A percentile compares a stretch with the other conserved stretches of the same genome.
Conservation (phyloP, 2,113 vertebrate genomes). For the Butorides virescens region DNA sequence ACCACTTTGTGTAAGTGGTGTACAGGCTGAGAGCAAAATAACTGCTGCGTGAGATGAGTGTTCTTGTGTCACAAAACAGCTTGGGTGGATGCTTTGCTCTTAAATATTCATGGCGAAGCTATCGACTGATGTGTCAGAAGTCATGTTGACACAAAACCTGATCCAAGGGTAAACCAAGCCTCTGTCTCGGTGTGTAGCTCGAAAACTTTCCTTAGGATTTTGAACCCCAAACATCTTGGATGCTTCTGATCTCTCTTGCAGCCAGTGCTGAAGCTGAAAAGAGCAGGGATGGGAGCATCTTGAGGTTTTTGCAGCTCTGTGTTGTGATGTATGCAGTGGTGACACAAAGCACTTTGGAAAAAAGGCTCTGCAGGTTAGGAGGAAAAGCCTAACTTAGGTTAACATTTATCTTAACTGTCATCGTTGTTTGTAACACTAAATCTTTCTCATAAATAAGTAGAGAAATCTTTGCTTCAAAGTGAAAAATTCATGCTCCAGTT, state of each 20-base stretch:
- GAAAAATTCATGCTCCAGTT: constrained; percentile 14
- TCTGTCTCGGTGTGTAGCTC: neutral
- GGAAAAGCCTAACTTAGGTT: neutral
- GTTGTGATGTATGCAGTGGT: neutral
- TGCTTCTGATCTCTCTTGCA: neutral
- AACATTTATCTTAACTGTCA: constrained; percentile 56
- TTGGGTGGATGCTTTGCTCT: neutral
- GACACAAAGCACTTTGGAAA: neutral
- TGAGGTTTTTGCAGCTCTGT: neutral
- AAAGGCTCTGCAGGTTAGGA: neutral
- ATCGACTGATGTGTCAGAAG: neutral
- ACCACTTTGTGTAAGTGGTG: neutral
- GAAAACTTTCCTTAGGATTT: neutral
- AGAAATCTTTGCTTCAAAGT: constrained; percentile 41
- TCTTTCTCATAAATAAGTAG: constrained; percentile 54
- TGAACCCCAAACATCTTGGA: neutral
- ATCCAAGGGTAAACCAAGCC: neutral
- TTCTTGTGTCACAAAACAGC: neutral
- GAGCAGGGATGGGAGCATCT: neutral
- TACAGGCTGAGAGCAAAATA: neutral
- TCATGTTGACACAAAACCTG: neutral
- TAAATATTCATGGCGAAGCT: neutral
- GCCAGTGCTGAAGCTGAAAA: neutral
- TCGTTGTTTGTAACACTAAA: constrained; percentile 39
- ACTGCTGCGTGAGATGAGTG: neutral